These are phyloP conservation scores for Recurvirostra avosetta DNA, from an alignment of 2,113 vertebrate species.

Conservation along the genomic window DNA sequence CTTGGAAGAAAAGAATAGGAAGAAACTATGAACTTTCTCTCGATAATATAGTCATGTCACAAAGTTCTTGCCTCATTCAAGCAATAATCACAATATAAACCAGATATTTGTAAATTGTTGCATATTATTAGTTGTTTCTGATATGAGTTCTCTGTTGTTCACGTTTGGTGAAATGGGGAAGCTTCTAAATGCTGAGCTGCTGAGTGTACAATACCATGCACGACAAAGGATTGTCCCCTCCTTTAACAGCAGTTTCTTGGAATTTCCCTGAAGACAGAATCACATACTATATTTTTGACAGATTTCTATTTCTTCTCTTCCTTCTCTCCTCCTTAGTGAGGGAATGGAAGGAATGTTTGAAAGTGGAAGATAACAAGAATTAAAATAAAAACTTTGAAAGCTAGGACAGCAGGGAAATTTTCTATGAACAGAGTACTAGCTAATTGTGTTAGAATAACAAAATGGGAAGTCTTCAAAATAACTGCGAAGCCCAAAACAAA, in stretches of 20 bases:
- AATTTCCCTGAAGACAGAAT: background rate
- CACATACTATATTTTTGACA: background rate
- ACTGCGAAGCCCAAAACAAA: background rate
- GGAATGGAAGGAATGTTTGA: background rate
- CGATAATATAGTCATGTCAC: background rate
- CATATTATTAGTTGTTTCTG: constrained; percentile 36
- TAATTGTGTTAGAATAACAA: background rate
- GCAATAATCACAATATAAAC: background rate
- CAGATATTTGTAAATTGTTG: background rate
- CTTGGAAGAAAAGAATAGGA: background rate
- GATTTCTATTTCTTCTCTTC: background rate
- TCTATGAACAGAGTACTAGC: background rate
- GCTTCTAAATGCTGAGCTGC: constrained; percentile 49
- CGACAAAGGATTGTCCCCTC: background rate
- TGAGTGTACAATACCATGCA: background rate
- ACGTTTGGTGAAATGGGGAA: constrained; percentile 58
- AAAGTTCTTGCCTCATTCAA: background rate
- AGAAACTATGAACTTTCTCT: background rate
- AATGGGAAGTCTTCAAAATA: background rate
- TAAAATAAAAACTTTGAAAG: background rate
- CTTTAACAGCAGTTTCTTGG: constrained; percentile 33
- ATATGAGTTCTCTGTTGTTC: constrained; percentile 31
- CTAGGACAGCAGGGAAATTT: background rate
- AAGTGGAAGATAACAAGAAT: background rate
- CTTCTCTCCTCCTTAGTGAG: background rate